Base-by-base conservation (phyloP, 2,797 vertebrate genomes). In the Threskiornis aethiopicus region DNA sequence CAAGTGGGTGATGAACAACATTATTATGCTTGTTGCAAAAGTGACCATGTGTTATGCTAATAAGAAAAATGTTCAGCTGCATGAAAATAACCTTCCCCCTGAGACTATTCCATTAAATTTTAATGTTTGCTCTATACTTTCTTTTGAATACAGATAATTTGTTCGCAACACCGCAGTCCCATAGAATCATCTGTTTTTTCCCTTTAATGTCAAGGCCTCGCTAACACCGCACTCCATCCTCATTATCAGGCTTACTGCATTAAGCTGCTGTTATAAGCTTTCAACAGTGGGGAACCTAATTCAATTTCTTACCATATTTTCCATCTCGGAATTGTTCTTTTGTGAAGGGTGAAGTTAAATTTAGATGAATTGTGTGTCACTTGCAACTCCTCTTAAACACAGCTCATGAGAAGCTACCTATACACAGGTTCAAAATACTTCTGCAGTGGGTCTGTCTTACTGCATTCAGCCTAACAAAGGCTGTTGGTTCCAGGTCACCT, bases 101-200 rank as follows among this genome's bases (percentile, higher is more conserved):
- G 92, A 94, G 94, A 89, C 75, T 89, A 89, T 78, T 70, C 61
- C 51, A 87, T 94, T 95, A 83, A 93, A 93, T 22, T 91, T 94
- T 97, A 96, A 92, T 91, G 84, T 55, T 83, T 95, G 75, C 44
- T 84, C 84, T 92, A 65, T 82, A 49, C 77, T 72, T 92, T 52
- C 62, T 72, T 93, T 77, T 71, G 73, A 90, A 85, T 84, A 93
- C 70, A 85, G 72, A 93, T 95, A 42, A 89, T 87, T 88, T 90
- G 35, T 88, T 91, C 5, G 2, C 78, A 85, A 91, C 87, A 67
- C 51, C 8, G 3, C 3, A 3, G 64, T 33, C 72, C 79, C 52
- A 44, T 11, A 33, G 20, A 78, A 84, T 87, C 70, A 61, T 92
- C 47, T 89, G 90, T 3, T 54, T 83, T 58, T 61, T 21, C 37